Base-by-base conservation (phyloP, 2,113 vertebrate species). In the Scopus umbretta region DNA sequence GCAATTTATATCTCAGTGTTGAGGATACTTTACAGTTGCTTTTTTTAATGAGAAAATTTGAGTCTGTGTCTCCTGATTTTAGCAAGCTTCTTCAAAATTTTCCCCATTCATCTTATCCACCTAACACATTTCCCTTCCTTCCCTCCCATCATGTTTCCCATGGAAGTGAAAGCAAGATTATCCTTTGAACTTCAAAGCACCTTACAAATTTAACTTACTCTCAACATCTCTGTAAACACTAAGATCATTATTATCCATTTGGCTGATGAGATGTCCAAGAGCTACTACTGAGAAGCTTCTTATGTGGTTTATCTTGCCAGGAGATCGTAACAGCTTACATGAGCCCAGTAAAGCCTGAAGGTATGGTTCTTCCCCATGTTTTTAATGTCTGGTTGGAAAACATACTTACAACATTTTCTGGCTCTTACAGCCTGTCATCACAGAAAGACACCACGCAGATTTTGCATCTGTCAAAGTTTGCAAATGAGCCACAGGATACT, bases 401-500 rank as follows among this genome's bases (percentile, higher is more conserved):
- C 47, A 91, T 1, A 92, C 61, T 83, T 91, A 68, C 6, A 88
- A n/a, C 25, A 42, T 80, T 85, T 92, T 75, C 59, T 96, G 84
- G 71, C 89, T 96, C 50, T 95, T 70, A 23, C 38, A 92, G 34
- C 10, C 70, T 92, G 62, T 76, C 86, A 96, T 95, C 87, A 66
- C 50, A 89, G 76, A 91, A 95, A 94, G 56, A 76, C 45, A 95
- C 50, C 91, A 92, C 20, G 6, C 26, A 80, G 66, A 80, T 79
- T 92, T 25, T 62, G 59, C 83, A 95, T 87, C 80, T 94, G 92
- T 62, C 50, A 52, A 90, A 94, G 86, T 88, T 38, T 94, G 62
- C 71, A 95, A 87, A 94, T 93, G 88, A 96, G 47, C 63, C 90
- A 88, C 47, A 88, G n/a, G 84, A 75, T 89, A 82, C 18, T 47